phyloP scores from a whole-genome alignment of 2,113 vertebrate species.

The Gallinago media region DNA sequence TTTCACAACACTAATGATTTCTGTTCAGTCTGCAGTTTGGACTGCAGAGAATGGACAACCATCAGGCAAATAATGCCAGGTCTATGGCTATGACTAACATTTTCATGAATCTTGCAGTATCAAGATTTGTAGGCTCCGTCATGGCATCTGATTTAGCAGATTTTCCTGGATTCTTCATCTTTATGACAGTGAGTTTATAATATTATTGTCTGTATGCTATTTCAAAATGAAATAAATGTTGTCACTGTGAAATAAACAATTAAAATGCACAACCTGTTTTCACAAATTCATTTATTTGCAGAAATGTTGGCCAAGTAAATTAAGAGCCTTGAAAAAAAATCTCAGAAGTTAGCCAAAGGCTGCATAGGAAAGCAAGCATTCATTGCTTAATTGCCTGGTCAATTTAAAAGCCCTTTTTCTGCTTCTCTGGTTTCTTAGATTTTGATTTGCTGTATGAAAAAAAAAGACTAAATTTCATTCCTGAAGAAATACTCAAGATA shows the following conservation, averaged over 20 bases:
- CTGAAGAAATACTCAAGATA: not conserved
- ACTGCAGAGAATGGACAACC: not conserved
- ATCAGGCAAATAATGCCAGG: not conserved
- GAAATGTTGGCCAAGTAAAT: not conserved
- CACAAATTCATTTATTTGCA: not conserved
- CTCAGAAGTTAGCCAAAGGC: not conserved
- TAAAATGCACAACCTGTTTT: not conserved
- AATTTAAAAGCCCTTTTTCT: not conserved
- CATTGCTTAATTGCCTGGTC: not conserved
- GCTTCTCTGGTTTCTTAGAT: not conserved
- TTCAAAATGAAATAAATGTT: not conserved
- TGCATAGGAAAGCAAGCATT: not conserved
- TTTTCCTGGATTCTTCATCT: not conserved
- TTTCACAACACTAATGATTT: not conserved
- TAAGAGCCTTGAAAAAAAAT: not conserved
- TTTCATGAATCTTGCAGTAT: not conserved
- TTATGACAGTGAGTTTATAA: not conserved
- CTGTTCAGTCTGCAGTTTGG: not conserved
- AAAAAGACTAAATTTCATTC: not conserved
- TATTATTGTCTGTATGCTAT: not conserved
- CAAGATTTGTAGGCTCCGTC: not conserved
- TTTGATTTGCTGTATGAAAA: not conserved
- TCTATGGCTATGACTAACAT: not conserved
- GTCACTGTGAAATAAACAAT: not conserved
- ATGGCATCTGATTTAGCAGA: not conserved